phyloP scores from a whole-genome alignment of 2,888 invertebrate species.

The Zootermopsis nevadensis region DNA sequence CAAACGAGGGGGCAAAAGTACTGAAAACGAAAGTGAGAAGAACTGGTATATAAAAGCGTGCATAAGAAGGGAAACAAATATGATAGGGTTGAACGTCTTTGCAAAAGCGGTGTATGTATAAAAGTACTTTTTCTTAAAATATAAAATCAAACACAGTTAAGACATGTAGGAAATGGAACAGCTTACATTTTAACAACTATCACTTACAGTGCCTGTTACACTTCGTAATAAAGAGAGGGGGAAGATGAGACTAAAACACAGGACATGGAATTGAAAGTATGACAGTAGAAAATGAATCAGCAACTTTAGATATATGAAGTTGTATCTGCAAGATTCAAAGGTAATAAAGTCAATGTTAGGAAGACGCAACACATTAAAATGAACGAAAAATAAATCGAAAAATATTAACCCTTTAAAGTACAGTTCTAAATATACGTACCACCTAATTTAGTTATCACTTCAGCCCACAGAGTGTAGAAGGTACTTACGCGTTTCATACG shows the following conservation, averaged over 20 bases:
- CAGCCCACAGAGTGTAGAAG: too few relatives aligned
- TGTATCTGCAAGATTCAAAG: background rate
- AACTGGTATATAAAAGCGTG: background rate
- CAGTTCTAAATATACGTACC: too few relatives aligned
- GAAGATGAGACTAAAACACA: background rate
- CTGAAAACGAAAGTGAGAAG: constrained; percentile 11
- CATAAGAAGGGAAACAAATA: constrained; percentile 6
- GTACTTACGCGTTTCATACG: too few relatives aligned
- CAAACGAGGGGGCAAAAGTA: background rate
- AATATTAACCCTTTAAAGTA: too few relatives aligned
- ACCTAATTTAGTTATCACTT: too few relatives aligned
- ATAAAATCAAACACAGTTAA: background rate
- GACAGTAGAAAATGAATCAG: background rate
- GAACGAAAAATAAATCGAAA: background rate
- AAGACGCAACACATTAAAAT: background rate
- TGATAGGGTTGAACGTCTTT: background rate
- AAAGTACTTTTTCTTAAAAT: background rate
- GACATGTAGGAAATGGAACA: background rate
- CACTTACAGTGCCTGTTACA: background rate
- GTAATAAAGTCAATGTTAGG: background rate
- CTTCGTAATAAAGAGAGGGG: background rate
- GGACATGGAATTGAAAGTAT: background rate
- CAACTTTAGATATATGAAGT: background rate
- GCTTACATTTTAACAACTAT: constrained; percentile 20
- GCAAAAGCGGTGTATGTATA: background rate